A percentile compares a stretch with the other conserved stretches of the same genome.
These are phyloP conservation scores for Myiotriccus ornatus DNA, from an alignment of 2,797 vertebrate genomes.

Conservation along the genomic window DNA sequence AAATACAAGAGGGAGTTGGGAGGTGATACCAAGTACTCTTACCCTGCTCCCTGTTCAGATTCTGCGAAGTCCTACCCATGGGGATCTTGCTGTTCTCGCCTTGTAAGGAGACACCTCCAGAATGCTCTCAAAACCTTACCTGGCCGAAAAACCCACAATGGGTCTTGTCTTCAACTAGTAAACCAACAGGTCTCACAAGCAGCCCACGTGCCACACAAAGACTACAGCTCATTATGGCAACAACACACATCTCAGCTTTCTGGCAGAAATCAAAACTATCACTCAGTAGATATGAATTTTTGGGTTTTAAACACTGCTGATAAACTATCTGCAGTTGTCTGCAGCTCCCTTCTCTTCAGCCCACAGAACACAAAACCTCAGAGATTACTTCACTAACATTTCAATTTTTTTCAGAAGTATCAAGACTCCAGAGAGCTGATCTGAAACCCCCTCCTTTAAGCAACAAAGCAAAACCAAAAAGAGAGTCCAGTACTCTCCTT, in stretches of 20 bases:
- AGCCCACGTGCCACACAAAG: rapidly evolving
- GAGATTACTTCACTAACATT: not conserved
- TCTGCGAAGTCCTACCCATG: not conserved
- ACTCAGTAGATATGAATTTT: not conserved
- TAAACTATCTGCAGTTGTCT: not conserved
- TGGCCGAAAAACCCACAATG: rapidly evolving
- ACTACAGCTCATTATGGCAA: not conserved
- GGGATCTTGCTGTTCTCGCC: not conserved
- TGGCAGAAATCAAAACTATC: not conserved
- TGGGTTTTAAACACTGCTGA: not conserved
- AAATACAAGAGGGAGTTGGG: not conserved
- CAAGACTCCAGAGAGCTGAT: not conserved
- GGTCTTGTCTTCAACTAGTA: not conserved
- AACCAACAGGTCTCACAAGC: not conserved
- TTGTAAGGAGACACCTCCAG: not conserved
- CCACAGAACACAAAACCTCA: not conserved
- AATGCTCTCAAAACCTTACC: not conserved
- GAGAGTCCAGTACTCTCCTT: not conserved
- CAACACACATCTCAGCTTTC: not conserved
- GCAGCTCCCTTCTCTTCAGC: not conserved
- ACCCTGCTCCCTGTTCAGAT: not conserved
- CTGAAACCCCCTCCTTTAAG: not conserved
- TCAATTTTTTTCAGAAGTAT: not conserved
- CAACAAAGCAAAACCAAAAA: not conserved
- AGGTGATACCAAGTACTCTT: not conserved